Conservation (phyloP, 2,113 vertebrate genomes). For the Antechinus flavipes region DNA sequence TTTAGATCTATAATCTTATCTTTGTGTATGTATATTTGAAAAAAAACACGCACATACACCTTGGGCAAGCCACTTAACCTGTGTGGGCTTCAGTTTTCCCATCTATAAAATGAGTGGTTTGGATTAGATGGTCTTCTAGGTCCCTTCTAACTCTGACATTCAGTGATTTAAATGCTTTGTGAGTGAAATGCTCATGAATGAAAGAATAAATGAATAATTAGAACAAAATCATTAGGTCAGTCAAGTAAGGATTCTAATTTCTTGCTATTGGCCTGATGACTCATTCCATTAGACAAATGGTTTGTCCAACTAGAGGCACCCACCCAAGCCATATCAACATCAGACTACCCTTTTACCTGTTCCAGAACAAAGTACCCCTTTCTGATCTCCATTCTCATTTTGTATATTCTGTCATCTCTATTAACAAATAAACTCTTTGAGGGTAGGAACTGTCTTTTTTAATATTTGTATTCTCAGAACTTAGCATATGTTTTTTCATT, state of each 20-base stretch:
- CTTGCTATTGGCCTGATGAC: background rate
- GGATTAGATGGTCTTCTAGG: background rate
- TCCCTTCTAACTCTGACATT: background rate
- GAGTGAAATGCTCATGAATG: background rate
- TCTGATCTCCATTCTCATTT: background rate
- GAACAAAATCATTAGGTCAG: background rate
- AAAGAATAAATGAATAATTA: background rate
- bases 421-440: background rate
- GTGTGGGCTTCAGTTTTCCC: background rate
- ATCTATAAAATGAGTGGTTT: background rate
- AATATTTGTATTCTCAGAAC: background rate
- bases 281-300: constrained; percentile 15
- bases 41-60: too few species aligned
- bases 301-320: background rate
- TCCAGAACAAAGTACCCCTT: background rate
- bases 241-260: background rate
- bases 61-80: background rate
- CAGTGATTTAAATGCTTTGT: background rate
- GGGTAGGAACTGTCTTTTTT: background rate
- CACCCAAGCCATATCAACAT: background rate
- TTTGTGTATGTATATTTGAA: too few species aligned
- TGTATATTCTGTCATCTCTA: background rate
- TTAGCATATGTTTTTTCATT: background rate
- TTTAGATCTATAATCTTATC: too few species aligned
- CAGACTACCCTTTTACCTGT: background rate